phyloP scores from a whole-genome alignment of 2,113 vertebrate species.

The Sebastes fasciatus region DNA sequence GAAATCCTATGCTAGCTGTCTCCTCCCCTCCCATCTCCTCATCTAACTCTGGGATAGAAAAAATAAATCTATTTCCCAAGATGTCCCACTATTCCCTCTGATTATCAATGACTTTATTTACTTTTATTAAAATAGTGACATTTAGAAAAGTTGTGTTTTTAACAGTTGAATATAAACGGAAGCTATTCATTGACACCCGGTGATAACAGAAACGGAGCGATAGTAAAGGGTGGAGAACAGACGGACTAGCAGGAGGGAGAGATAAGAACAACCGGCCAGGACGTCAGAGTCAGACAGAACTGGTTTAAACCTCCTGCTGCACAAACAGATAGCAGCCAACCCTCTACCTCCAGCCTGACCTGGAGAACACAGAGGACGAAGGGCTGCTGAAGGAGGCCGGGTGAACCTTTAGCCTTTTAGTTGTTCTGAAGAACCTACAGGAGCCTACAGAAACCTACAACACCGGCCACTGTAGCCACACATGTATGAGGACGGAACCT shows the following conservation, averaged over 20 bases:
- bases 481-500: no score
- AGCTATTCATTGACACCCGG: not conserved
- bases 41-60: not conserved
- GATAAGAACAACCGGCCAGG: conserved; percentile 37
- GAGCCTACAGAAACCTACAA: no score
- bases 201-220: conserved; percentile 5
- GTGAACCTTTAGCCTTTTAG: not conserved
- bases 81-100: not conserved
- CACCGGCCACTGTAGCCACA: no score
- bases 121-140: no score
- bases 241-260: not conserved
- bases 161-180: not conserved
- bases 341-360: not conserved
- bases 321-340: conserved; percentile 1
- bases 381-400: not conserved
- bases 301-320: conserved; percentile 31
- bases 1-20: no score
- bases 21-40: no score
- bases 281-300: conserved; percentile 11
- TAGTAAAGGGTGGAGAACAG: conserved; percentile 36
- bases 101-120: no score
- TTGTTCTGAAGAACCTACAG: not conserved
- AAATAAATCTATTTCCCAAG: not conserved
- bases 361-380: not conserved
- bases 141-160: not conserved